Percentiles rank a stretch among this genome's conserved stretches.
Evolutionary conservation across 35 echinoderm and acorn worm species (phyloP).

Genomic region (Amphiura filiformis): DNA sequence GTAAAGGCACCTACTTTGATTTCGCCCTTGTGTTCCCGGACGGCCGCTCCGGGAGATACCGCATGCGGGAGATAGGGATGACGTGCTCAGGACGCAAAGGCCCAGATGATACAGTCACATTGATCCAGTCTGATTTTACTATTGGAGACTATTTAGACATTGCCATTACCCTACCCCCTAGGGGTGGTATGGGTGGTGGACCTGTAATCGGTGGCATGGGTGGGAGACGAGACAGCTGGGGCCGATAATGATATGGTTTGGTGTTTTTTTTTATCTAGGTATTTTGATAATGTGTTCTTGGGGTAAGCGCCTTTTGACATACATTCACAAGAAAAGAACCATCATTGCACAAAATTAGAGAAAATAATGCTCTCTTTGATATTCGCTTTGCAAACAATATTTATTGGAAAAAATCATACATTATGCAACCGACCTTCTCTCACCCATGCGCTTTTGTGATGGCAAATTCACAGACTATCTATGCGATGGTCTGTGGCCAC

Average conservation of each 20-base stretch:
- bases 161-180: constrained; percentile 82
- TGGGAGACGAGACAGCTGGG: constrained; percentile 34
- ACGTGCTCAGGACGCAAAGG: constrained; percentile 97
- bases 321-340: too few relatives aligned
- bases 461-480: too few relatives aligned
- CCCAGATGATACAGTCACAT: constrained; percentile 77
- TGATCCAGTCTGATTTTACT: constrained; percentile 62
- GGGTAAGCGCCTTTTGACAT: too few relatives aligned
- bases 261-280: neutral
- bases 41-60: constrained; percentile 55
- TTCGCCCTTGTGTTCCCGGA: constrained; percentile 89
- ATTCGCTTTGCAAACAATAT: too few relatives aligned
- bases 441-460: too few relatives aligned
- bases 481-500: too few relatives aligned
- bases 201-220: neutral
- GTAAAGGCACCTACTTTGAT: constrained; percentile 87
- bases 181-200: constrained; percentile 27
- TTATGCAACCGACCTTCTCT: too few relatives aligned
- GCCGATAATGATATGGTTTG: neutral
- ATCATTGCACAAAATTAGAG: too few relatives aligned
- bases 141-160: constrained; percentile 99
- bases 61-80: constrained; percentile 88
- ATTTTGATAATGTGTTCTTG: too few relatives aligned
- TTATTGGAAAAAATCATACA: too few relatives aligned
- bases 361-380: too few relatives aligned